phyloP scores from a whole-genome alignment of 2,888 invertebrate genomes.

The Cantharis lateralis region DNA sequence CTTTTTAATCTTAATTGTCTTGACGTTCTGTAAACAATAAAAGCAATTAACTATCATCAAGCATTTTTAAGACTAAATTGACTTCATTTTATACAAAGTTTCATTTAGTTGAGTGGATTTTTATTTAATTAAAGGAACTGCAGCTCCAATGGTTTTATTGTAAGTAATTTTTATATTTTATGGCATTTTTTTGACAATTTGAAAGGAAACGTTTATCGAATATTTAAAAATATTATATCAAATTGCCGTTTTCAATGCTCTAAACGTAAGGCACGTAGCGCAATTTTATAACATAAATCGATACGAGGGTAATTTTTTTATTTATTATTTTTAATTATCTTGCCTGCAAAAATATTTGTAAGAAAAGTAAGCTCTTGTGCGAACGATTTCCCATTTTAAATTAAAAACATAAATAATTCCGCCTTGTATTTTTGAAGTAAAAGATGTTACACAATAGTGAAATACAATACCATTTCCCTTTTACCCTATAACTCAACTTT shows the following conservation, averaged over 20 bases:
- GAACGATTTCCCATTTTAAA: neutral
- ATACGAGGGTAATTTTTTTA: neutral
- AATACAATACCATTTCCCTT: constrained; percentile 23
- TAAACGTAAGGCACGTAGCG: neutral
- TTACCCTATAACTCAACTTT: constrained; percentile 21
- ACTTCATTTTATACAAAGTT: neutral
- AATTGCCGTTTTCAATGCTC: neutral
- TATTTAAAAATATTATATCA: neutral
- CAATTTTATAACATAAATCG: neutral
- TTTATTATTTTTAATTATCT: neutral
- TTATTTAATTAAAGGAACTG: neutral
- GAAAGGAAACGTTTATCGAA: neutral
- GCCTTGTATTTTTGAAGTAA: constrained; percentile 7
- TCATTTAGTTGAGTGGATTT: neutral
- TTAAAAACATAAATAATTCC: neutral
- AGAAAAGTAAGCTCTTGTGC: neutral
- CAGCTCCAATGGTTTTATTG: neutral
- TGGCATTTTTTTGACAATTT: neutral
- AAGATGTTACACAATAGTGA: constrained; percentile 16
- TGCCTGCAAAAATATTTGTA: neutral
- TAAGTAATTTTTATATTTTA: neutral
- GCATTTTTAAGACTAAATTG: neutral
- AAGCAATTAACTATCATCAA: neutral
- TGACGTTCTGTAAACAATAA: neutral
- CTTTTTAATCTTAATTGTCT: constrained; percentile 1